Conservation (phyloP, 2,113 vertebrate species). For the Xyliphius kryptos region DNA sequence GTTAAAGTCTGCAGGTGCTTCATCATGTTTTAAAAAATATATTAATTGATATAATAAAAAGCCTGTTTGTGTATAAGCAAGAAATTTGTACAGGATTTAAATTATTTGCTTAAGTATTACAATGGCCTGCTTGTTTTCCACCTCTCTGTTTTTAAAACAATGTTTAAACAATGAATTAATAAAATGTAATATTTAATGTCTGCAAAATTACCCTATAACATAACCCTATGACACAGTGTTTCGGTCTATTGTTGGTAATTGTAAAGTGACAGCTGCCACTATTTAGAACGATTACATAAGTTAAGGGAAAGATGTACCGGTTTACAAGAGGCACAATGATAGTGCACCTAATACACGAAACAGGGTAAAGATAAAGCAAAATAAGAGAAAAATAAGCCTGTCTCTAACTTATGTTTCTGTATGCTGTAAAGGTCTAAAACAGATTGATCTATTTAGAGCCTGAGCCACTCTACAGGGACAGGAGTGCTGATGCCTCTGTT, state of each 20-base stretch:
- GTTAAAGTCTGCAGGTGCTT: no score
- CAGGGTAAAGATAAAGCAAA: neutral
- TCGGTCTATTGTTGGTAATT: no score
- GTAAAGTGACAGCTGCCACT: neutral
- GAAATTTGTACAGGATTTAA: no score
- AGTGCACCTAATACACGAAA: neutral
- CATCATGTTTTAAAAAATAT: no score
- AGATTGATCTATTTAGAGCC: constrained; percentile 51
- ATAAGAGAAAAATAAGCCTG: neutral
- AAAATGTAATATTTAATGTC: neutral
- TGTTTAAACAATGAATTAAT: constrained; percentile 1
- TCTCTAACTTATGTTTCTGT: neutral
- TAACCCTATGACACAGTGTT: neutral
- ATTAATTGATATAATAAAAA: no score
- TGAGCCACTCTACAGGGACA: constrained; percentile 35
- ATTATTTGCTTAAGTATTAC: no score
- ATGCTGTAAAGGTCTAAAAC: constrained; percentile 44
- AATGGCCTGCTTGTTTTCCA: no score
- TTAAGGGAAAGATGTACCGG: neutral
- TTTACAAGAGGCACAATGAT: neutral
- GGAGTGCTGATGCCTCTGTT: constrained; percentile 59
- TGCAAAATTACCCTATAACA: neutral
- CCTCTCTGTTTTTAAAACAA: no score
- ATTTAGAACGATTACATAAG: neutral
- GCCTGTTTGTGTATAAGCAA: no score